phyloP scores from a whole-genome alignment of 2,888 invertebrate genomes.

The Coecobrya sp. region DNA sequence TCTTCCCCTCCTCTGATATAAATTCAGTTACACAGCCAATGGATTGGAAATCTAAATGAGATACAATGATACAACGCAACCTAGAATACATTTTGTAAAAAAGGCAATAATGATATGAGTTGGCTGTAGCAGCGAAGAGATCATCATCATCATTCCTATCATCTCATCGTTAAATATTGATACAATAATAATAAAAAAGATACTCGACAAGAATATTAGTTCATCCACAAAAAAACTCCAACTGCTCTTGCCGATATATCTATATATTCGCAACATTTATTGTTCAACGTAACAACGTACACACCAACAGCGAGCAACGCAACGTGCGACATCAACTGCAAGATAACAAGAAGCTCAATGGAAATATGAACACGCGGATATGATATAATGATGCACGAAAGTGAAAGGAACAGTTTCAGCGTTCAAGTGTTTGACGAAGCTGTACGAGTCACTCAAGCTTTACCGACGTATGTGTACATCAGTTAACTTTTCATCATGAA shows the following conservation, averaged over 20 bases:
- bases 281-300: too few species aligned
- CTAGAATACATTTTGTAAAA: not conserved
- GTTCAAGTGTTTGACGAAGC: not conserved
- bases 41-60: not conserved
- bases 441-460: constrained; percentile 1
- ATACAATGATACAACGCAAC: not conserved
- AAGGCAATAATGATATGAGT: not conserved
- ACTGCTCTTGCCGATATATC: too few species aligned
- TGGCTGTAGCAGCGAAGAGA: not conserved
- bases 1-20: constrained; percentile 51
- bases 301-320: not conserved
- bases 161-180: constrained; percentile 29
- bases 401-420: constrained; percentile 60
- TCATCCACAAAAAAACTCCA: not conserved
- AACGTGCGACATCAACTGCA: not conserved
- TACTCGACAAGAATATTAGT: not conserved
- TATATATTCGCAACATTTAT: too few species aligned
- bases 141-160: constrained; percentile 14
- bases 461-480: not conserved
- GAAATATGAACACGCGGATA: constrained; percentile 20
- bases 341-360: not conserved
- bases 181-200: not conserved
- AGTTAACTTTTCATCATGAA: constrained; percentile 41
- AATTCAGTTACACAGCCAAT: not conserved
- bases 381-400: constrained; percentile 60